Percentiles rank a stretch among this genome's conserved stretches.
Evolutionary conservation across 2,888 invertebrate genomes (phyloP).

Genomic region (Alcis repandata): DNA sequence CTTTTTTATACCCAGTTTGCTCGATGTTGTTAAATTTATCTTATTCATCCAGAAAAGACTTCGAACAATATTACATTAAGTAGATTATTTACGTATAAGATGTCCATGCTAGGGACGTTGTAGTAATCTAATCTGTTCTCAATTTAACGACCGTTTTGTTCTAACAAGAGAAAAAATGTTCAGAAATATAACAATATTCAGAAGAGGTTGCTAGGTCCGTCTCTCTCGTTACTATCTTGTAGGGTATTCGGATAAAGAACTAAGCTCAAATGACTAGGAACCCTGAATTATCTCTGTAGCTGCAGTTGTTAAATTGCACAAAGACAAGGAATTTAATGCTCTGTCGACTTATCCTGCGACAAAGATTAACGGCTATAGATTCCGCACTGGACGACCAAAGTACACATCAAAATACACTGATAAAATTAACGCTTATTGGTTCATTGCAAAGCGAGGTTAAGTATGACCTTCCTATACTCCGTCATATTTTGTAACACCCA

Average conservation of each 20-base stretch:
- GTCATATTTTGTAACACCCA: too few species aligned
- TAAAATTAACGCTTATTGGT: too few species aligned
- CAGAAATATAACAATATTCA: background rate
- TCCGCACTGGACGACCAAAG: too few species aligned
- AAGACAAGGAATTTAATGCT: conserved; percentile 73
- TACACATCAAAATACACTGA: too few species aligned
- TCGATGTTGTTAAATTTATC: too few species aligned
- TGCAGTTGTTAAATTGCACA: conserved; percentile 76
- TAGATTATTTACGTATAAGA: background rate
- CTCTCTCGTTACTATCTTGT: conserved; percentile 41
- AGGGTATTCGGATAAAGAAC: conserved; percentile 47
- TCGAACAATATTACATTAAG: too few species aligned
- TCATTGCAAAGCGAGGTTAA: too few species aligned
- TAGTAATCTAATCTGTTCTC: too few species aligned
- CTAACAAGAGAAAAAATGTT: background rate
- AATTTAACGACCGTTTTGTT: background rate
- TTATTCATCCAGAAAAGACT: too few species aligned
- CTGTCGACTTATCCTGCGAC: conserved; percentile 58
- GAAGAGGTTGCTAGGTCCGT: conserved; percentile 22
- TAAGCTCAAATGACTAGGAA: conserved; percentile 60
- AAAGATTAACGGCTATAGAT: too few species aligned
- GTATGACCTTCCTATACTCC: too few species aligned
- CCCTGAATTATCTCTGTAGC: conserved; percentile 61
- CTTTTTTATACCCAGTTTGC: too few species aligned
- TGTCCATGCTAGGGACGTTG: background rate